Base-by-base conservation (phyloP, 2,888 invertebrate species). In the Thecophora atra region DNA sequence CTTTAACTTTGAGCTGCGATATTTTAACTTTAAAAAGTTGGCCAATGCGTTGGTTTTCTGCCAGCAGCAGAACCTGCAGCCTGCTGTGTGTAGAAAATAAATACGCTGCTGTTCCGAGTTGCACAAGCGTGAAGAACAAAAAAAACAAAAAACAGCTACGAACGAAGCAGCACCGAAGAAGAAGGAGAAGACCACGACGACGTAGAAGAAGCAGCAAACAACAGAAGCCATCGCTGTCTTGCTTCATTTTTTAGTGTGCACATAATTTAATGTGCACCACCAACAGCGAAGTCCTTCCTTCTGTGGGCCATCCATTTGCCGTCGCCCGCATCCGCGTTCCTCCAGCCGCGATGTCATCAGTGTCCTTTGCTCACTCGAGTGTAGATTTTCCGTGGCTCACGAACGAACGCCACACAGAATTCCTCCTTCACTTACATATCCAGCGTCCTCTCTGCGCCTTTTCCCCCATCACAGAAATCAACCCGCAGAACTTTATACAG, bases 111-210 rank as follows among this genome's bases (percentile, higher is more conserved):
- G 47, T 47, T 47, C 47, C 47, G 17, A 47, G 17, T 47, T 47
- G 13, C 13, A 24, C 21, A 37, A 63, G 42, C 42, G 13, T 24
- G 42, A 42, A 63, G 42, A 37, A 63, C 63, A 42, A 13, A 17
- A 63, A 66, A 37, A 62, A 30, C 30, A 60, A 66, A 24, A 21
- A 60, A 58, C 62, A 42, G 60, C 13, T 17, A 62, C 52, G 58
- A 58, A 30, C 15, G 71, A 19, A 54, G 54, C 24, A 19, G 47
- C 56, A 52, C 15, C 54, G 30, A 56, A 19, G 54, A 3, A 4
- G 21, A 4, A 19, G 24, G n/a, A n/a, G n/a, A n/a, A n/a, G n/a
- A n/a, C n/a, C n/a, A n/a, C n/a, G n/a, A n/a, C 11, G 21, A 21
- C 2, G 24, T 8, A 54, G 24, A 11, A 0, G 24, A 15, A 21